Evolutionary conservation across 1,140 invertebrate genomes (phyloP).

Genomic region (Chironomus striatipennis): DNA sequence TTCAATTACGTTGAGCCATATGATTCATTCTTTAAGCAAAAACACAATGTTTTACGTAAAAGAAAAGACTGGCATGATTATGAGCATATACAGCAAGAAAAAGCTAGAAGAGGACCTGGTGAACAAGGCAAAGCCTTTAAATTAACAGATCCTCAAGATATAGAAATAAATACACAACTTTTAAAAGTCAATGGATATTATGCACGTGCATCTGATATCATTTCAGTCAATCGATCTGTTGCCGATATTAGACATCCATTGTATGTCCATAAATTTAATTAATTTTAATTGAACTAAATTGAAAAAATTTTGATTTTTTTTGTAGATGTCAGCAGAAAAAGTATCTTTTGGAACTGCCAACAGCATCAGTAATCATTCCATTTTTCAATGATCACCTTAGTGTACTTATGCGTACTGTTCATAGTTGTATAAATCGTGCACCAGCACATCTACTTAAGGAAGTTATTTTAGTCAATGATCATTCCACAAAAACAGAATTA

Average conservation of each 20-base stretch:
- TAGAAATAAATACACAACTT: conserved; percentile 44
- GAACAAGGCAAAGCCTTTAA: conserved; percentile 60
- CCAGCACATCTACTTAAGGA: conserved; percentile 87
- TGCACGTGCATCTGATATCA: conserved; percentile 61
- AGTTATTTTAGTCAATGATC: conserved; percentile 97
- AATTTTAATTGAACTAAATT: background rate
- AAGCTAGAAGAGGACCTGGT: conserved; percentile 54
- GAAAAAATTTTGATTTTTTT: conserved; percentile 31
- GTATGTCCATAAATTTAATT: background rate
- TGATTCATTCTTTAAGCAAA: conserved; percentile 5
- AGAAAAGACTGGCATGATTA: conserved; percentile 85
- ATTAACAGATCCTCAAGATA: conserved; percentile 44
- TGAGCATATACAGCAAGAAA: conserved; percentile 58
- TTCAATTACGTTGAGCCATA: background rate
- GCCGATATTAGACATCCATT: conserved; percentile 59
- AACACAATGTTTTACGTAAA: conserved; percentile 29
- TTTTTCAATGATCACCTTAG: conserved; percentile 73
- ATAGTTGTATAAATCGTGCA: conserved; percentile 87
- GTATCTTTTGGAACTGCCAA: conserved; percentile 64
- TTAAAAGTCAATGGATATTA: conserved; percentile 70
- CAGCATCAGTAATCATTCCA: conserved; percentile 61
- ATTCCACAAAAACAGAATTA: conserved; percentile 89
- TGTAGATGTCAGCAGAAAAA: conserved; percentile 60
- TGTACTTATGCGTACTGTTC: conserved; percentile 93
- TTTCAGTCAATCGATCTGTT: conserved; percentile 59